Percentiles rank a stretch among this genome's conserved stretches.
These are phyloP conservation scores for Ophthalmotilapia sp. DNA, from an alignment of 2,113 vertebrate genomes.

Conservation along the genomic window DNA sequence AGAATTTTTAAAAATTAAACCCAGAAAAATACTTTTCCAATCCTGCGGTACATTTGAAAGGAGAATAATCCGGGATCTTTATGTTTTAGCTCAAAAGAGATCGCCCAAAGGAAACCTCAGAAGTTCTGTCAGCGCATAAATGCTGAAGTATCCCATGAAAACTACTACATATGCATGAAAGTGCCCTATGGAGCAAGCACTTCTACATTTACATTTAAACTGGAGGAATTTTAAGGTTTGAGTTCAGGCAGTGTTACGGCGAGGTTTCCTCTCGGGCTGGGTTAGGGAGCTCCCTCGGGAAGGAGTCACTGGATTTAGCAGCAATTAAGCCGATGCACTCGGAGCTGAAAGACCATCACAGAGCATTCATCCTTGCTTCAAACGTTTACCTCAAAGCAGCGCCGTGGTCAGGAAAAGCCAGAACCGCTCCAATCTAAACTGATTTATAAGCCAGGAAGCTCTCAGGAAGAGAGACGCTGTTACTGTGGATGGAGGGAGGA, in stretches of 20 bases:
- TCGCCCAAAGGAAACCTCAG: background rate
- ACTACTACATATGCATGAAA: slow-evolving; percentile 1
- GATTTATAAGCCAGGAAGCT: background rate
- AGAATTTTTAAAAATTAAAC: background rate
- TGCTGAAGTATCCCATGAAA: background rate
- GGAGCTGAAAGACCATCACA: background rate
- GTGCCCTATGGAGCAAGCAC: background rate
- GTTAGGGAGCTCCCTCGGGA: background rate
- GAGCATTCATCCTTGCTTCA: background rate
- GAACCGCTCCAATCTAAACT: background rate
- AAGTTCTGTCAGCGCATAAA: background rate
- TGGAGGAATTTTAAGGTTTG: background rate
- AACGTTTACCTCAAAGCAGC: background rate
- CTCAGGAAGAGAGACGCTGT: background rate
- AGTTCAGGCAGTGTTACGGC: background rate
- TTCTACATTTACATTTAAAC: background rate
- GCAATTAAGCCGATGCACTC: background rate
- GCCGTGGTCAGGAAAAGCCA: background rate
- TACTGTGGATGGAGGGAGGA: background rate
- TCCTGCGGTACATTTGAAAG: background rate
- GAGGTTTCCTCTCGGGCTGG: background rate
- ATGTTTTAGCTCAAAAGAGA: background rate
- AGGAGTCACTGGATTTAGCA: background rate
- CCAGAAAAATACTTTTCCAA: background rate
- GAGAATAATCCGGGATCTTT: background rate